phyloP scores from a whole-genome alignment of 2,113 vertebrate species.

The Nothobranchius kuhntae region DNA sequence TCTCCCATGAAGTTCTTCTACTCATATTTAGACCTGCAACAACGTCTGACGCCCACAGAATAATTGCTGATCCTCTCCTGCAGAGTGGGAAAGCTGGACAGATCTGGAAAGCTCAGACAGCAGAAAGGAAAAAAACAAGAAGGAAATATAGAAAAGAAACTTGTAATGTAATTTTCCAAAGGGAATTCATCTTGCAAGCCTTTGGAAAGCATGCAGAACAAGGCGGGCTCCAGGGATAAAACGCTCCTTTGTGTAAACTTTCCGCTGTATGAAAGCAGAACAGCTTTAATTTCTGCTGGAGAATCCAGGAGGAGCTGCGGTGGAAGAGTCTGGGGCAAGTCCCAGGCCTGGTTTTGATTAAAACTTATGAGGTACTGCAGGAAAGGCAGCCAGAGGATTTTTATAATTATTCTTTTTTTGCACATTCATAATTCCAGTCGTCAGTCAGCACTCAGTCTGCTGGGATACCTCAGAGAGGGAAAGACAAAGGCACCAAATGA shows the following conservation, averaged over 20 bases:
- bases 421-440: constrained; percentile 40
- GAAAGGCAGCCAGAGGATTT: constrained; percentile 27
- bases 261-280: constrained; percentile 44
- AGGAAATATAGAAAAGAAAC: constrained; percentile 7
- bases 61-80: constrained; percentile 44
- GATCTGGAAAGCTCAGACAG: constrained; percentile 24
- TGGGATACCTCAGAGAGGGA: constrained; percentile 23
- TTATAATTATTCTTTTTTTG: constrained; percentile 10
- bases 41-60: constrained; percentile 28
- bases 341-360: constrained; percentile 64
- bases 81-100: constrained; percentile 37
- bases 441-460: constrained; percentile 48
- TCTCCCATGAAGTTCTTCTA: constrained; percentile 21
- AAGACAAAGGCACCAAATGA: constrained; percentile 21
- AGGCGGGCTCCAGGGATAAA: constrained; percentile 43
- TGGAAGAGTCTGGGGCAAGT: constrained; percentile 46
- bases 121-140: constrained; percentile 1
- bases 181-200: constrained; percentile 70
- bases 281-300: constrained; percentile 37
- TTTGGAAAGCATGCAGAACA: constrained; percentile 43
- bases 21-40: constrained; percentile 39
- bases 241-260: constrained; percentile 63
- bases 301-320: constrained; percentile 19
- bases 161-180: constrained; percentile 47
- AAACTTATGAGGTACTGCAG: constrained; percentile 54